Evolutionary conservation across 2,888 invertebrate species (phyloP), one percentile per base, ranked within the genome.

Genomic region (Hypena proboscidalis): DNA sequence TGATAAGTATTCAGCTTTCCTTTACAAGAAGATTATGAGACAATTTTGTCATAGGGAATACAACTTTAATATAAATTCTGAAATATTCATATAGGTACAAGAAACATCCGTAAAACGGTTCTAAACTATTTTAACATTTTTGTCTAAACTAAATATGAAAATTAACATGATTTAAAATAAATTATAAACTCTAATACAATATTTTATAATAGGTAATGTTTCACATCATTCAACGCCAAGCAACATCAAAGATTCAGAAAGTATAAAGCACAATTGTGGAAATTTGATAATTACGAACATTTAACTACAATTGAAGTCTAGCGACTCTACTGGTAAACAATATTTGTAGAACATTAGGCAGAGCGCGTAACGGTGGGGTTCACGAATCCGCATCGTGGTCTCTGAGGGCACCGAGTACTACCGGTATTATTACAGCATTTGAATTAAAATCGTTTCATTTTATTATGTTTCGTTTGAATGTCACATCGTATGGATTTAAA

Each of bases 91-190:
- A 68, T 42, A 56, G 69, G 70, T 82, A 83, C 74, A 82, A 81
- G 82, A 81, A 84, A 85, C 78, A 72, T 79, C 69, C 53, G 67
- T 79, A 73, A 70, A 86, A 84, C 77, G 75, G 71, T 72, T 76
- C 83, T 85, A 86, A 77, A 80, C 86, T 89, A 86, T 85, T 83
- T 77, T 74, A 90, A 89, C 87, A 86, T 80, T 85, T 82, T 78
- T 54, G 69, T 74, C 81, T 85, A 87, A 89, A 88, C 80, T 85
- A 86, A 88, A 81, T 70, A 77, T 74, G 68, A 80, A 87, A 87
- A 84, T 43, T 74, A 88, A 88, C 85, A 82, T 72, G 79, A 78
- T 80, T 81, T 74, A 77, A 80, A 81, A 77, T 74, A 81, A 83
- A 80, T 70, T 62, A 73, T 80, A 82, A 80, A 80, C 79, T 84